These are phyloP conservation scores for Sapajus apella DNA, from an alignment of 2,113 vertebrate genomes.

Conservation along the genomic window DNA sequence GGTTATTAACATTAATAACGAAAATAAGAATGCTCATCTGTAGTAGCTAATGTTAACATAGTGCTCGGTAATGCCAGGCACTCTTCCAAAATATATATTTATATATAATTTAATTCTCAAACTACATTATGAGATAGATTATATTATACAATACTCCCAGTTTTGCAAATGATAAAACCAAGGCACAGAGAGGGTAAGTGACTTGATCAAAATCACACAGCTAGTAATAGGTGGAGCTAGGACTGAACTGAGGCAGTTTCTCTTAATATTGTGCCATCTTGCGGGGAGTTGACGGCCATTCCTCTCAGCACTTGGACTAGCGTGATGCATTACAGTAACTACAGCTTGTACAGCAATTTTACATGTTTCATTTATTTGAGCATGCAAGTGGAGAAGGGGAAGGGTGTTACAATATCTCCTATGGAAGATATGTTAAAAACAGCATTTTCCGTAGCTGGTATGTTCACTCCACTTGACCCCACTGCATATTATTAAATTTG, in stretches of 20 bases:
- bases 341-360: background rate
- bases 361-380: background rate
- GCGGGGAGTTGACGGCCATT: rapidly evolving
- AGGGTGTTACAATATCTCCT: background rate
- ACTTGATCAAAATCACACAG: background rate
- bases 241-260: background rate
- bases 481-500: background rate
- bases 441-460: background rate
- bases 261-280: background rate
- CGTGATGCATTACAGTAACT: rapidly evolving
- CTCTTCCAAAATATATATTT: background rate
- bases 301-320: background rate
- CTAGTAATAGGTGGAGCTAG: background rate
- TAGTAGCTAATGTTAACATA: background rate
- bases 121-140: background rate
- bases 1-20: background rate
- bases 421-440: too few species aligned
- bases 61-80: background rate
- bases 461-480: background rate
- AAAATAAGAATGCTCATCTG: background rate
- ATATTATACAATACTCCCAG: too few species aligned
- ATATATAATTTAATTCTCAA: background rate
- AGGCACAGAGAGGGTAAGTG: background rate
- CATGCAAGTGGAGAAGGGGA: background rate
- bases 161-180: background rate